Conservation (phyloP, 1,140 invertebrate genomes). For the Steinernema feltiae region DNA sequence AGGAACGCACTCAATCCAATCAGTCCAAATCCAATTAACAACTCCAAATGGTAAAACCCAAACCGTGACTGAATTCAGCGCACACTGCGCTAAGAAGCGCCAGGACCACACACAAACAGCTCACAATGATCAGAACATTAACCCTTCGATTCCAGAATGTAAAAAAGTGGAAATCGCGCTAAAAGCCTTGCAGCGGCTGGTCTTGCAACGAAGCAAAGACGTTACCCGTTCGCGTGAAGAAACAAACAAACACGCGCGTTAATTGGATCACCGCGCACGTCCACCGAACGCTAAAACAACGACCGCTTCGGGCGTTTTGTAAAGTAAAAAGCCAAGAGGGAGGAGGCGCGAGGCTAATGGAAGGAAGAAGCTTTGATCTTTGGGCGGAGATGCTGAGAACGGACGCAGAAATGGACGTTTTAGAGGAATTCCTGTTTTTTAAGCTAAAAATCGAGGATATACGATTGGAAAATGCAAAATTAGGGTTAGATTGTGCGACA, state of each 20-base stretch:
- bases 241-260: neutral
- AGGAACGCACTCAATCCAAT: no score
- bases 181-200: neutral
- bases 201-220: neutral
- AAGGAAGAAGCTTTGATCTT: no score
- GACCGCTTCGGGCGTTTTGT: neutral
- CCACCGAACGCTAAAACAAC: neutral
- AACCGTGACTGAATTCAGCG: no score
- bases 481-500: no score
- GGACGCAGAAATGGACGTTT: neutral
- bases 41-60: no score
- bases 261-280: conserved; percentile 10
- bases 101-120: no score
- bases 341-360: neutral
- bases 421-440: neutral
- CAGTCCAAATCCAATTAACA: no score
- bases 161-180: neutral
- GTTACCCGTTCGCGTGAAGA: neutral
- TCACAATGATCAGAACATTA: no score
- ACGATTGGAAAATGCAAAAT: no score
- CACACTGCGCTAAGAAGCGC: no score
- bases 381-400: neutral
- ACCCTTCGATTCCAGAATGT: no score
- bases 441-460: neutral
- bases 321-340: neutral